Base-by-base conservation (phyloP, 2,888 invertebrate species). In the Rhamnusium bicolor region DNA sequence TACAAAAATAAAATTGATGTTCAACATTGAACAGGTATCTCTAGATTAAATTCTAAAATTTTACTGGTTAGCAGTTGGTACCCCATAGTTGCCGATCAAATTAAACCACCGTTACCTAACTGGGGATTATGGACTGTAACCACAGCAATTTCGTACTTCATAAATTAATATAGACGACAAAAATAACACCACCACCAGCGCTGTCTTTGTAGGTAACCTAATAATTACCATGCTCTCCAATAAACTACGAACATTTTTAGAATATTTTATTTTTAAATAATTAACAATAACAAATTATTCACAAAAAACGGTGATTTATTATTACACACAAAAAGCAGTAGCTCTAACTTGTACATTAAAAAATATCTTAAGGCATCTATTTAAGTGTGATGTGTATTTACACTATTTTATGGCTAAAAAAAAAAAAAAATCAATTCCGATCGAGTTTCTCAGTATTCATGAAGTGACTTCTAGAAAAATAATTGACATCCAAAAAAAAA, bases 201-300 rank as follows among this genome's bases (percentile, higher is more conserved):
- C n/a, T n/a, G n/a, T n/a, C n/a, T n/a, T n/a, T n/a, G n/a, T n/a
- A n/a, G n/a, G n/a, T 4, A 24, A 24, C 24, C 24, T 24, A 46
- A n/a, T n/a, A n/a, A n/a, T n/a, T 7, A 19, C 3, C 54, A 6
- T 8, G 3, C 40, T 16, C 61, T 24, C 14, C 27, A 63, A 65
- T 27, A 27, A 65, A 65, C n/a, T n/a, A 27, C 7, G 32, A 29
- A 56, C 46, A 56, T 18, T 46, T 67, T 46, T 12, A 67, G 51
- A 56, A 67, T 67, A 67, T 51, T 65, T 67, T 67, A 67, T 67
- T 67, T 67, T 54, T 10, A 56, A 54, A 65, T 54, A 54, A 58
- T 54, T 67, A 67, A 67, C 67, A 67, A 67, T 67, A 67, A 67
- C 67, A 56, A n/a, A 56, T 56, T 67, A 67, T 67, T n/a, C 67